Evolutionary conservation across 2,113 vertebrate species (phyloP).

Genomic region (Carettochelys insculpta): DNA sequence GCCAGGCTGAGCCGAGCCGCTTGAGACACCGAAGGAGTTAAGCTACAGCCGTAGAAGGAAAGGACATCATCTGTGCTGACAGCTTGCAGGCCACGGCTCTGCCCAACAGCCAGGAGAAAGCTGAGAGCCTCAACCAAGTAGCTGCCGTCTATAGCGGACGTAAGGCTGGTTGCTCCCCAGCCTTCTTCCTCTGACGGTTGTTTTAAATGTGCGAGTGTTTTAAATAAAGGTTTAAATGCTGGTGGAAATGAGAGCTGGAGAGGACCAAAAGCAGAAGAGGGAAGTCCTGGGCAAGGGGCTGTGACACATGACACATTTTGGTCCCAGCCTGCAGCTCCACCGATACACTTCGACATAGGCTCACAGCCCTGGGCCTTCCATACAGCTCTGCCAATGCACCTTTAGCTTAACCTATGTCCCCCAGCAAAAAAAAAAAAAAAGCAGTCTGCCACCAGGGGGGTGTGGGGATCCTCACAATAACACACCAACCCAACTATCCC

Average conservation of each 20-base stretch:
- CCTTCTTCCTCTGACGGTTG: not conserved
- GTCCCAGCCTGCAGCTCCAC: not conserved
- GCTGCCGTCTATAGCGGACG: not conserved
- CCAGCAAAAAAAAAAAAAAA: no score
- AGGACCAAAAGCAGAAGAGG: not conserved
- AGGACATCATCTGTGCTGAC: not conserved
- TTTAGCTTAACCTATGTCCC: not conserved
- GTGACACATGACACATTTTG: not conserved
- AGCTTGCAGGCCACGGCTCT: not conserved
- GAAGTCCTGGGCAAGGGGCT: not conserved
- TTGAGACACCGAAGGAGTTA: not conserved
- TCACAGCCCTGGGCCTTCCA: not conserved
- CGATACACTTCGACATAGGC: not conserved
- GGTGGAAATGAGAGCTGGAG: not conserved
- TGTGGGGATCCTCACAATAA: no score
- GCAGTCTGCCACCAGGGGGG: no score
- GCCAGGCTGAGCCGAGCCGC: not conserved
- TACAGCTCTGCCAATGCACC: not conserved
- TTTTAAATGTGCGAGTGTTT: not conserved
- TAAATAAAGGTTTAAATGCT: not conserved
- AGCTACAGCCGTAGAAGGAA: not conserved
- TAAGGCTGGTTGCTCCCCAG: not conserved
- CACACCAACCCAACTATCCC: no score
- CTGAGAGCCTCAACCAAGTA: not conserved
- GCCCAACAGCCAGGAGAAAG: not conserved